Conservation (phyloP, 1,140 invertebrate species). For the Atopsyche davidsoni region DNA sequence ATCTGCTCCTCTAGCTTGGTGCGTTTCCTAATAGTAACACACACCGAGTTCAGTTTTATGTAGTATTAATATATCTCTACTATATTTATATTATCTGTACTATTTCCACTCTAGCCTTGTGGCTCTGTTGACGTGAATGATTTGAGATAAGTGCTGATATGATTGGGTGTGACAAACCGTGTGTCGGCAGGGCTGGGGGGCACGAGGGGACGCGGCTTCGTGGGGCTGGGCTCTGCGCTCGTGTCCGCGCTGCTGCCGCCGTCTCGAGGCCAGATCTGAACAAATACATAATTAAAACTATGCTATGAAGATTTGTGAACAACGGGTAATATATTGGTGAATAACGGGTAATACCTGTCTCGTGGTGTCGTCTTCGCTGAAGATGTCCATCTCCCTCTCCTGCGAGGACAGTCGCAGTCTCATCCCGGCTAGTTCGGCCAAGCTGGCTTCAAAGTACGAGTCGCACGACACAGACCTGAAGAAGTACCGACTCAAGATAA, state of each 20-base stretch:
- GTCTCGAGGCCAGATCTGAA: conserved; percentile 23
- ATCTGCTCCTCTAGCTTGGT: conserved; percentile 56
- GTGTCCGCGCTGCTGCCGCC: conserved; percentile 40
- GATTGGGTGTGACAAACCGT: conserved; percentile 3
- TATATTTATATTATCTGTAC: no score
- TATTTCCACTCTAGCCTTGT: no score
- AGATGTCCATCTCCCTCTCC: conserved; percentile 78
- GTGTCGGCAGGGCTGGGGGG: conserved; percentile 19
- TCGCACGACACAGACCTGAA: conserved; percentile 83
- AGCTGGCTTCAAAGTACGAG: conserved; percentile 78
- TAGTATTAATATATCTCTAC: no score
- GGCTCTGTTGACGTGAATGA: not conserved
- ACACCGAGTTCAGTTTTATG: no score
- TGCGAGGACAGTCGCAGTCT: conserved; percentile 77
- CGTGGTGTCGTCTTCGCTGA: conserved; percentile 70
- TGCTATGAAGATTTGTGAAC: not conserved
- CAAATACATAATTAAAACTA: conserved; percentile 5
- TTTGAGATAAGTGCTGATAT: not conserved
- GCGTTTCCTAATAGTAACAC: conserved; percentile 46
- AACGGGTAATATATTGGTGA: not conserved
- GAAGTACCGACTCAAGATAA: no score
- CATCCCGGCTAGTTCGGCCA: conserved; percentile 70
- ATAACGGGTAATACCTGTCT: conserved; percentile 21
- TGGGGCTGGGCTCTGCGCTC: conserved; percentile 50
- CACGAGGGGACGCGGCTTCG: conserved; percentile 47